Base-by-base conservation (phyloP, 2,888 invertebrate species). In the Pammene fasciana region DNA sequence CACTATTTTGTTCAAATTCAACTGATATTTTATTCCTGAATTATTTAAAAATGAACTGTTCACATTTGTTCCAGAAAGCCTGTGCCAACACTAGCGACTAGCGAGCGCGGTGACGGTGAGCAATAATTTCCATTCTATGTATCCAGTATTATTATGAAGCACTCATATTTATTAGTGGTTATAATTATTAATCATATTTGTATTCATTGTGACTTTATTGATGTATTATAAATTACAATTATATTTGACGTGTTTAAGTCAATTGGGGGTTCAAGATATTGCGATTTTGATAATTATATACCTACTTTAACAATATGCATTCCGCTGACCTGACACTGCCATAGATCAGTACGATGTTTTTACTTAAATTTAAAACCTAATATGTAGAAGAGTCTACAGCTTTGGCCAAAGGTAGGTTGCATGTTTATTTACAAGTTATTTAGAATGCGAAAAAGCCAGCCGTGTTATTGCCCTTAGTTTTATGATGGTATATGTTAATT, bases 251-350 rank as follows among this genome's bases (percentile, higher is more conserved):
- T 74, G 65, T 70, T 26, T 74, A 75, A 65, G 70, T 73, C 54
- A 38, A 52, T 59, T 59, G 73, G 82, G 84, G 77, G 83, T 84
- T 83, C 84, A 83, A 85, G 86, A 80, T 50, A 18, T 50, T 68
- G n/a, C 26, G 50, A 41, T 38, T 55, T 61, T 62, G 18, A 62
- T 62, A 56, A 38, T 60, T 34, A 14, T 62, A 60, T 56, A 50
- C 50, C 18, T 62, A 26, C n/a, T 34, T 34, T 14, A 14, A 55
- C 43, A 50, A 48, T 64, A 45, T 68, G 46, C 11, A 14, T 46
- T 46, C 61, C 41, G 56, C 62, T 56, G 64, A 68, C 68, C 50
- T 26, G 50, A 68, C 68, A 68, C 68, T 68, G 68, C 64, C 68
- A 57, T 64, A 56, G 54, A 67, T 43, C 52, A 45, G 50, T 59